A percentile compares a stretch with the other conserved stretches of the same genome.
These are phyloP conservation scores for Lethrus apterus DNA, from an alignment of 1,140 invertebrate genomes.

Conservation along the genomic window DNA sequence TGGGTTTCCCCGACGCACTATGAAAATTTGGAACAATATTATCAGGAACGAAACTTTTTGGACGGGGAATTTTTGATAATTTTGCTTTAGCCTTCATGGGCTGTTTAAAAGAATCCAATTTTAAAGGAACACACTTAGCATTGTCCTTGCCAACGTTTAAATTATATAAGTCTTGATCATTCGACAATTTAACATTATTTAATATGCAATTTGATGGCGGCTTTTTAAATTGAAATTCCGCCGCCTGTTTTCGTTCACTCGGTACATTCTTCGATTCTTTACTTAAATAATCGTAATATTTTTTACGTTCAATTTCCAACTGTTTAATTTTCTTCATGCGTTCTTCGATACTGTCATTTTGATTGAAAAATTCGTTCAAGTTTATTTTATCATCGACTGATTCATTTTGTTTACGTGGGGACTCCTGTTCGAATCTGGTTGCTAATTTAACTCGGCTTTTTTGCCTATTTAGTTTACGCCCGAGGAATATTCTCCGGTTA, in stretches of 20 bases:
- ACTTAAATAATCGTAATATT: not conserved
- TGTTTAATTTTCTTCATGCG: constrained; percentile 20
- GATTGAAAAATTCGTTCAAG: constrained; percentile 10
- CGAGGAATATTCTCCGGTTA: constrained; percentile 9
- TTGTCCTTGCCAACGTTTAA: not conserved
- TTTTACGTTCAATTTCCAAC: constrained; percentile 17
- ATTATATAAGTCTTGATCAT: not conserved
- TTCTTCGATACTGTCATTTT: constrained; percentile 12
- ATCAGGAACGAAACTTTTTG: too few relatives aligned
- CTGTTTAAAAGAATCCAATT: constrained; percentile 6
- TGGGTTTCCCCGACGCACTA: too few relatives aligned
- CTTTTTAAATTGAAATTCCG: not conserved
- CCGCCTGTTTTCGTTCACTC: not conserved
- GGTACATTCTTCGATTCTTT: too few relatives aligned
- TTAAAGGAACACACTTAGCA: not conserved
- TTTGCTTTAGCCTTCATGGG: constrained; percentile 1
- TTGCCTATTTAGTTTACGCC: constrained; percentile 10
- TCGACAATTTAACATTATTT: not conserved
- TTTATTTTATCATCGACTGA: not conserved
- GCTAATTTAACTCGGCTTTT: constrained; percentile 12
- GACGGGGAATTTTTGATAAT: constrained; percentile 11
- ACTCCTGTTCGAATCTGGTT: constrained; percentile 11
- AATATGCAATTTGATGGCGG: not conserved
- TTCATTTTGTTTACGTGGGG: not conserved
- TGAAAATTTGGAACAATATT: too few relatives aligned